Evolutionary conservation across 2,113 vertebrate genomes (phyloP), one percentile per base, ranked within the genome.

Genomic region (Brachyhypopomus occidentalis): DNA sequence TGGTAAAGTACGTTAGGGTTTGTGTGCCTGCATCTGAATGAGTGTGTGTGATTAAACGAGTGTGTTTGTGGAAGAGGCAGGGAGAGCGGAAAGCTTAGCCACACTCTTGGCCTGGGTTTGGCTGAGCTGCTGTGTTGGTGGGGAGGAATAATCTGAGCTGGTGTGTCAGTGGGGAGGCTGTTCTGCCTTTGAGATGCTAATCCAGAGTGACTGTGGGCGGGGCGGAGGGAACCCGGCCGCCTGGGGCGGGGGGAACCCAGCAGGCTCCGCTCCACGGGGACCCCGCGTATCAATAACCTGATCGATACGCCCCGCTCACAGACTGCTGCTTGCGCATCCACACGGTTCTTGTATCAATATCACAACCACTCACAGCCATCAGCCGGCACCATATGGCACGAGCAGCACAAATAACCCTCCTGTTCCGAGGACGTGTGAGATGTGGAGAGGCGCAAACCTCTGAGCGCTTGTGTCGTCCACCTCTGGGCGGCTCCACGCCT

Each of bases 231-330:
- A 55, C 72, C 63, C 63, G 59, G 80, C 23, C 19, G 19, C 36
- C 30, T 3, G 5, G 41, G 41, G 5, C 5, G 45, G 12, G 12
- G 9, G 8, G 45, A 52, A 52, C 1, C 45, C 45, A 52, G 45
- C 45, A 52, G 45, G 45, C 45, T 14, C 9, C 45, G 45, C 45
- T 52, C 84, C 83, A 83, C 48, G 17, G 84, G 84, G 87, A 81
- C 60, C 17, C 9, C 64, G 2, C 30, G 71, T 85, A 86, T 83
- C 84, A 80, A 85, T 81, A 83, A 75, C 85, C 71, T 56, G 77
- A 87, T 86, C 86, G 83, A 87, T 86, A 84, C 27, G 22, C 74
- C 62, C 56, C 55, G 78, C 67, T 81, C 63, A 14, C 86, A 78
- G 75, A 72, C 59, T 79, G 76, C 74, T 84, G 66, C 71, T 48